These are phyloP conservation scores for Meandrusa payeni DNA, from an alignment of 2,888 invertebrate genomes.

Conservation along the genomic window DNA sequence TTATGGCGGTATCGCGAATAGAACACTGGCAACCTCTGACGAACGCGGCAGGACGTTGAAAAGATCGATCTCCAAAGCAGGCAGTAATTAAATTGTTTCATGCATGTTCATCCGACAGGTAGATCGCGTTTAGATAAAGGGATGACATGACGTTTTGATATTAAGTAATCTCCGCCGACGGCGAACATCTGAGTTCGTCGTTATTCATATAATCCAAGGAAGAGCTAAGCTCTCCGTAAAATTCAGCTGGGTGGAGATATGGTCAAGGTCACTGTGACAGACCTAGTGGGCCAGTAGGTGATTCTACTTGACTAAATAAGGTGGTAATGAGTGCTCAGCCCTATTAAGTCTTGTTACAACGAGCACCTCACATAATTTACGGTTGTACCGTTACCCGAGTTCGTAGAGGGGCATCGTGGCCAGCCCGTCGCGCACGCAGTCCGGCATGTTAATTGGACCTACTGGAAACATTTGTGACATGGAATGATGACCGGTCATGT, in stretches of 20 bases:
- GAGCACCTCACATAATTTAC: conserved; percentile 4
- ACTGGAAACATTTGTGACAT: not conserved
- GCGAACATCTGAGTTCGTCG: no score
- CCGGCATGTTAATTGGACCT: conserved; percentile 2
- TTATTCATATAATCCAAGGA: no score
- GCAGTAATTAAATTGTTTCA: no score
- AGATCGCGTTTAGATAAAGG: no score
- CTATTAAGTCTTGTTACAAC: conserved; percentile 5
- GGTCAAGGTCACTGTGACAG: conserved; percentile 12
- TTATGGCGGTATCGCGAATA: no score
- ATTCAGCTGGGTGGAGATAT: not conserved
- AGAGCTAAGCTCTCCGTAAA: no score
- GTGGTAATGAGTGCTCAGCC: conserved; percentile 13
- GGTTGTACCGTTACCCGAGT: conserved; percentile 6
- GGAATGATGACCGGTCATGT: not conserved
- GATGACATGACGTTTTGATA: no score
- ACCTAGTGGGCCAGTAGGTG: conserved; percentile 15
- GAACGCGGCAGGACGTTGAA: no score
- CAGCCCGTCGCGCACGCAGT: not conserved
- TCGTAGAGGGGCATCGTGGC: conserved; percentile 2
- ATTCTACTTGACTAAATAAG: conserved; percentile 12
- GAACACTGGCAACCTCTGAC: no score
- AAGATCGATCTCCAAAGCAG: no score
- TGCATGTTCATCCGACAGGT: no score
- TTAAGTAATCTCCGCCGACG: no score